Evolutionary conservation across 2,113 vertebrate genomes (phyloP).

Genomic region (Poecile atricapillus): DNA sequence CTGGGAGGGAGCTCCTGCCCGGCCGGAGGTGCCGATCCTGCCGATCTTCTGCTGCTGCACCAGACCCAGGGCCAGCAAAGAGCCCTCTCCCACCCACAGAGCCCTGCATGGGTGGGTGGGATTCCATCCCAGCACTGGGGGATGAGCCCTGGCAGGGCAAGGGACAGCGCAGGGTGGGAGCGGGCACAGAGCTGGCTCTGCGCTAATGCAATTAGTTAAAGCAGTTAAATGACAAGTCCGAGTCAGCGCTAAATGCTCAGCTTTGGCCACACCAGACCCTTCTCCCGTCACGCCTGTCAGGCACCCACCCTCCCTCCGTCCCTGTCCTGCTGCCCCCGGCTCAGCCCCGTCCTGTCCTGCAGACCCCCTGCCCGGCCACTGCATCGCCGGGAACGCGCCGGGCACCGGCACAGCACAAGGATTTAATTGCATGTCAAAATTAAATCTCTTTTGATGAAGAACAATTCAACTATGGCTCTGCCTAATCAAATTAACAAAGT

Average conservation of each 20-base stretch:
- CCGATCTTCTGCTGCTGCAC: background rate
- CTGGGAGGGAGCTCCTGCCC: background rate
- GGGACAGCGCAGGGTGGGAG: constrained; percentile 17
- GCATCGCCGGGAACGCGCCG: background rate
- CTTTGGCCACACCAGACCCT: fast-evolving
- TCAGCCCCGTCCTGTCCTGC: background rate
- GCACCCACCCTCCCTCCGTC: fast-evolving
- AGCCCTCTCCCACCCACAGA: background rate
- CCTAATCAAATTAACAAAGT: constrained; percentile 94
- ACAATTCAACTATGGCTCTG: constrained; percentile 82
- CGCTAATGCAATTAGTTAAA: background rate
- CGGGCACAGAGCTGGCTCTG: background rate
- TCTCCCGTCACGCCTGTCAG: background rate
- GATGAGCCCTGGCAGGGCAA: background rate
- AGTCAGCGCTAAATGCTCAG: fast-evolving
- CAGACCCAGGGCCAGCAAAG: background rate
- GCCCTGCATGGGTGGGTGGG: fast-evolving
- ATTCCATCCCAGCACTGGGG: background rate
- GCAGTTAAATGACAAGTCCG: background rate
- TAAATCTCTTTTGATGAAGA: constrained; percentile 90
- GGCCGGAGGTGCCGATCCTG: background rate
- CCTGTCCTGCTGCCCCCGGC: background rate
- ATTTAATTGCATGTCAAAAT: constrained; percentile 90
- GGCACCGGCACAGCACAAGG: constrained; percentile 68
- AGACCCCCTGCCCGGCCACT: background rate